Evolutionary conservation across 2,113 vertebrate species (phyloP).

Genomic region (Ophthalmolycus amberensis): DNA sequence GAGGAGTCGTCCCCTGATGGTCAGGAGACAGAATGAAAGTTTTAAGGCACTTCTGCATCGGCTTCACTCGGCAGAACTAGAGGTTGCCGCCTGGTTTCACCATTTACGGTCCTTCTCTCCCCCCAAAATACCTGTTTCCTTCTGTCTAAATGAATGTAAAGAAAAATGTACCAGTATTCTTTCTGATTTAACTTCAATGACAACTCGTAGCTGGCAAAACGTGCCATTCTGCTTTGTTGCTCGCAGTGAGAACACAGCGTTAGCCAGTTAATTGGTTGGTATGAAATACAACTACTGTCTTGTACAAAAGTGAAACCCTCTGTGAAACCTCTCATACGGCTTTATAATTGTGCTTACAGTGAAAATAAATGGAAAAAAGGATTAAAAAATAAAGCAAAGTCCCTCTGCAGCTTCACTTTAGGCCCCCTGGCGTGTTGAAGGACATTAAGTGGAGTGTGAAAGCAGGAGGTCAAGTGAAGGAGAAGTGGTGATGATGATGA

Average conservation of each 20-base stretch:
- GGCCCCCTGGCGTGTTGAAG: background rate
- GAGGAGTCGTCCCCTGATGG: too few species aligned
- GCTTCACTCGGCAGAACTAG: too few species aligned
- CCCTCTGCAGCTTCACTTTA: background rate
- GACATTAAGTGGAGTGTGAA: background rate
- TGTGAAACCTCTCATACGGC: background rate
- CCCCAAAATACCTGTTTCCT: too few species aligned
- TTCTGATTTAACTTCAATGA: too few species aligned
- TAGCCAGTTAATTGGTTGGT: background rate
- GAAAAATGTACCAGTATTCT: too few species aligned
- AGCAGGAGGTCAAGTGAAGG: conserved; percentile 14
- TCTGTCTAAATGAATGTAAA: too few species aligned
- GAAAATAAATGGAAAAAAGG: background rate
- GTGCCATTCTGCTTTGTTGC: too few species aligned
- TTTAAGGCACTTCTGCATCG: too few species aligned
- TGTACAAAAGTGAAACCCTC: conserved; percentile 2
- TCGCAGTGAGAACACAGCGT: background rate
- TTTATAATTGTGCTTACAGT: background rate
- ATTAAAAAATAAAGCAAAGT: background rate
- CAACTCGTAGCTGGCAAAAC: too few species aligned
- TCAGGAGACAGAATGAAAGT: too few species aligned
- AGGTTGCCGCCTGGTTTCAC: too few species aligned
- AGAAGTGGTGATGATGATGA: conserved; percentile 7
- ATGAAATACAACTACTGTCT: background rate
- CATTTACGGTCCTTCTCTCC: too few species aligned